These are phyloP conservation scores for Petroica traversi DNA, from an alignment of 2,113 vertebrate genomes.

Conservation along the genomic window DNA sequence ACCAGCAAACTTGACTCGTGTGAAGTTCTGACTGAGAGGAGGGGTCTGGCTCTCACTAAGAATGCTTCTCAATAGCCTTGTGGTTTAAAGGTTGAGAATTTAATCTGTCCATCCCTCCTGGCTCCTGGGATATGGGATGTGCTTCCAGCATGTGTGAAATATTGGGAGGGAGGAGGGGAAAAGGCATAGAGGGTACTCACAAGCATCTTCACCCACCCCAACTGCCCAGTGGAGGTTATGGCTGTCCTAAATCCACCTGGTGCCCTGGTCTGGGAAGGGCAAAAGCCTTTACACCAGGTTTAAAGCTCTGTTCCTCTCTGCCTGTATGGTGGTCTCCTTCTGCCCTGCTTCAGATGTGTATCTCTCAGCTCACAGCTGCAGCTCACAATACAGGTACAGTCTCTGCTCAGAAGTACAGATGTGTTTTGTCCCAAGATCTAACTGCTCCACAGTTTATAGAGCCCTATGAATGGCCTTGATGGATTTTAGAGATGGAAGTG, in stretches of 20 bases:
- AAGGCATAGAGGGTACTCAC: background rate
- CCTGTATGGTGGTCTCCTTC: background rate
- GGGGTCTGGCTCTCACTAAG: background rate
- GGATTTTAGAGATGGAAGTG: background rate
- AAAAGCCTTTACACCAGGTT: background rate
- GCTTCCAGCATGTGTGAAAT: background rate
- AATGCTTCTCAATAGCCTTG: background rate
- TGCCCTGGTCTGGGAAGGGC: background rate
- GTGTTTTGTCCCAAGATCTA: background rate
- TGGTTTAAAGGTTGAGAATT: background rate
- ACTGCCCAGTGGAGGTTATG: background rate
- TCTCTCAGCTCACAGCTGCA: background rate
- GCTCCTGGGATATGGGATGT: accelerated
- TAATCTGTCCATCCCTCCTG: background rate
- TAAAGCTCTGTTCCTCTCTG: background rate
- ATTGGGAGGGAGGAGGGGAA: background rate
- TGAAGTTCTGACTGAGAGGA: background rate
- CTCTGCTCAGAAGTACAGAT: background rate
- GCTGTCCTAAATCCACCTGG: background rate
- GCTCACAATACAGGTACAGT: background rate
- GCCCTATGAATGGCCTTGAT: background rate
- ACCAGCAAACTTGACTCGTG: background rate
- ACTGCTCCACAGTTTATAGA: background rate
- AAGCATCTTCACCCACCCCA: background rate
- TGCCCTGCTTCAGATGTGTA: background rate